Evolutionary conservation across 2,888 invertebrate genomes (phyloP).

Genomic region (Chaetogeoica ovagalla): DNA sequence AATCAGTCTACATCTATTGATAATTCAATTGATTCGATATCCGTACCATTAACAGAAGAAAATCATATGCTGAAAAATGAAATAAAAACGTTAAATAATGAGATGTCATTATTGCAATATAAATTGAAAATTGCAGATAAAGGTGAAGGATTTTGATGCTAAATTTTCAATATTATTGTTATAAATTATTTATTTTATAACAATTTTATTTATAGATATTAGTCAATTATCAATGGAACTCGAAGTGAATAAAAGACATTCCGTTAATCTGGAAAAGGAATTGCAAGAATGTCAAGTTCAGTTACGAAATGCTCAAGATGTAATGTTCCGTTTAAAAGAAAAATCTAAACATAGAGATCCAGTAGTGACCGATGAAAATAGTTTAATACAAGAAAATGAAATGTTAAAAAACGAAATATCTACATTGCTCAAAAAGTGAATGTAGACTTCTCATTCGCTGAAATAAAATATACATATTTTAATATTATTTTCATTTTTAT

Average conservation of each 20-base stretch:
- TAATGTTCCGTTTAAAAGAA: constrained; percentile 43
- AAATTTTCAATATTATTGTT: not conserved
- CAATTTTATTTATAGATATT: constrained; percentile 19
- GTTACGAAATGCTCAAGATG: constrained; percentile 47
- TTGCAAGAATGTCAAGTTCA: constrained; percentile 47
- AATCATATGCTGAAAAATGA: constrained; percentile 61
- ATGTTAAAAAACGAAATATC: constrained; percentile 38
- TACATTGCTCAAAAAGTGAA: constrained; percentile 29
- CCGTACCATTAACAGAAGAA: constrained; percentile 55
- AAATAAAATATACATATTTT: not conserved
- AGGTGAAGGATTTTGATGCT: constrained; percentile 58
- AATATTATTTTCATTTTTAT: not conserved
- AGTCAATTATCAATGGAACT: constrained; percentile 43
- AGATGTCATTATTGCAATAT: constrained; percentile 61
- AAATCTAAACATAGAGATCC: constrained; percentile 41
- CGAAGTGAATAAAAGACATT: constrained; percentile 51
- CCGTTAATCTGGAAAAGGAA: constrained; percentile 51
- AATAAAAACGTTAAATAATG: constrained; percentile 63
- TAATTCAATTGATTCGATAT: constrained; percentile 58
- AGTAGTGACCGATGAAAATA: not conserved
- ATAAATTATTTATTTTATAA: not conserved
- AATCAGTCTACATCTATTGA: constrained; percentile 55
- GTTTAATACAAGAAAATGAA: constrained; percentile 38
- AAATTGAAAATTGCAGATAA: constrained; percentile 62
- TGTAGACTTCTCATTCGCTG: not conserved